Base-by-base conservation (phyloP, 2,888 invertebrate species). In the Drosophila emarginata region DNA sequence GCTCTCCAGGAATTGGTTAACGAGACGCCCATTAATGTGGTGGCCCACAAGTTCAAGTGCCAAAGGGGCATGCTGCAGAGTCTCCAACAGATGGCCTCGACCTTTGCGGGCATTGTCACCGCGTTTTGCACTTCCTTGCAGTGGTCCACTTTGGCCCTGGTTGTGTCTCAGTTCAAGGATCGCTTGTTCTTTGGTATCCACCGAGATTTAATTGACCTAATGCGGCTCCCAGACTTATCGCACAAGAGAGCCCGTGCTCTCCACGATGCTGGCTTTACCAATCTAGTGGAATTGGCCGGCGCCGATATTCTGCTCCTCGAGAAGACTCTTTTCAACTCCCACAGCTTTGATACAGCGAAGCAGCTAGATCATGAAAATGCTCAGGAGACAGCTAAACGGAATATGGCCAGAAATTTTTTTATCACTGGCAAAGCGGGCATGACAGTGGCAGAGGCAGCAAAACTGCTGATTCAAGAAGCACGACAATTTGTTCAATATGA, bases 91-190 rank as follows among this genome's bases (percentile, higher is more conserved):
- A 95, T 96, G 64, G 96, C 99, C 1, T 96, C 99, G 37, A 97
- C 98, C 37, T 99, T 98, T 94, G 98, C 99, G 63, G 98, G 98
- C 64, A 99, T 99, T 96, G 97, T 99, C 1, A 97, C 98, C 2
- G 95, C 97, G n/a, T 99, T 99, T 92, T 98, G 98, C 91, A 94
- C 94, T 73, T 95, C 97, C 61, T 92, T 99, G 11, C 97, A 98
- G 23, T 99, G 99, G 99, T 94, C 94, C 76, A 97, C 96, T 89
- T 93, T 99, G 87, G 96, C 98, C 91, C 93, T 97, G 75, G 93
- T 99, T 45, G 94, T 99, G 50, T 95, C 96, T 0, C 97, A 98
- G 92, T 99, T 99, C 91, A 98, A 99, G 92, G 96, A 96, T 85
- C 95, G 99, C 14, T 93, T 99, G 50, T 97, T 97, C 87, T 99